Evolutionary conservation across 2,888 invertebrate genomes (phyloP).

Genomic region (Apodemia zela): DNA sequence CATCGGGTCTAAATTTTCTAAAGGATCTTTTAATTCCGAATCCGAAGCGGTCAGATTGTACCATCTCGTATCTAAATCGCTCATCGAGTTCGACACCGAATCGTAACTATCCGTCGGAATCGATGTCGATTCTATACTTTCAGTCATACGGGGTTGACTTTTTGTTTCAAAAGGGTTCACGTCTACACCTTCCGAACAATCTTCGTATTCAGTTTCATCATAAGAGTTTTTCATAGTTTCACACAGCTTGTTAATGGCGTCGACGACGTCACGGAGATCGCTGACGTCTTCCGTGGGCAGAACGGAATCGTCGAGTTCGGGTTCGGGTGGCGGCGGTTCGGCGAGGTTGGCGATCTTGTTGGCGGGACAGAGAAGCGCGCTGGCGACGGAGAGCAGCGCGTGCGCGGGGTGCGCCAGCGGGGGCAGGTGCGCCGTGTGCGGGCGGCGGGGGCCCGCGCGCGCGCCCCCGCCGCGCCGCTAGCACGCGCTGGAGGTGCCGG

Average conservation of each 20-base stretch:
- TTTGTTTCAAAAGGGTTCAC: constrained; percentile 30
- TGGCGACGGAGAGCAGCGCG: constrained; percentile 57
- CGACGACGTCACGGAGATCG: constrained; percentile 69
- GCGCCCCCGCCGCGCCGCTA: constrained; percentile 71
- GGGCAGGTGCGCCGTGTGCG: constrained; percentile 39
- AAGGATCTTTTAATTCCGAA: constrained; percentile 5
- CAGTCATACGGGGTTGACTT: constrained; percentile 11
- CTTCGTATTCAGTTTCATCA: constrained; percentile 37
- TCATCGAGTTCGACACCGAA: constrained; percentile 4
- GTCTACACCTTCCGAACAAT: constrained; percentile 24
- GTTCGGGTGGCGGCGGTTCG: constrained; percentile 35
- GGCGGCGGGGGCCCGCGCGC: constrained; percentile 57
- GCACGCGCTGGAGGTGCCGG: constrained; percentile 78
- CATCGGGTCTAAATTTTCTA: constrained; percentile 11
- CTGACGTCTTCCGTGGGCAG: constrained; percentile 59
- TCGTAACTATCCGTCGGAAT: neutral
- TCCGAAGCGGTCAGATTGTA: neutral
- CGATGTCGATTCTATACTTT: neutral
- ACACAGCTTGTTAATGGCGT: constrained; percentile 72
- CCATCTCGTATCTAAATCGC: constrained; percentile 7
- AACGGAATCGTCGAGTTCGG: constrained; percentile 37
- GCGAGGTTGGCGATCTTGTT: constrained; percentile 22
- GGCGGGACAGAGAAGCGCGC: constrained; percentile 48
- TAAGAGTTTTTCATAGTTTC: constrained; percentile 70
- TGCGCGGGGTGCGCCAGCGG: constrained; percentile 57